Percentiles rank a stretch among this genome's conserved stretches.
Evolutionary conservation across 2,113 vertebrate species (phyloP).

Genomic region (Anser cygnoides): DNA sequence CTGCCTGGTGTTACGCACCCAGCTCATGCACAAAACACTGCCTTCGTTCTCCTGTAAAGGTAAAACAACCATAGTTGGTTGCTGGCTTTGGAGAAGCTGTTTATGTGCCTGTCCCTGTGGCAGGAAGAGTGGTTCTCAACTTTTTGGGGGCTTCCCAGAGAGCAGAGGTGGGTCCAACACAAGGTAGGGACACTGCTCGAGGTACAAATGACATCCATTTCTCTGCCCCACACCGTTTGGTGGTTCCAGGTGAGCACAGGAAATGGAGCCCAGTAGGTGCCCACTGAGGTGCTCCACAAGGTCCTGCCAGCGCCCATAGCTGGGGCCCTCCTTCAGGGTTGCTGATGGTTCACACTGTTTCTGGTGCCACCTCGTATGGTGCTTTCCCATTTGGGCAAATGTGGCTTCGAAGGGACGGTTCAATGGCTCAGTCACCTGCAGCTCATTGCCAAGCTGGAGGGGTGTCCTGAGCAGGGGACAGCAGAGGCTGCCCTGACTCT

Average conservation of each 20-base stretch:
- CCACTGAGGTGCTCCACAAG: rapidly evolving
- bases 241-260: background rate
- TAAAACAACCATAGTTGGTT: background rate
- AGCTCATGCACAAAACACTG: background rate
- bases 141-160: background rate
- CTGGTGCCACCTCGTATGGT: background rate
- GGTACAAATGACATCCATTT: background rate
- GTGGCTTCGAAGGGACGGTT: background rate
- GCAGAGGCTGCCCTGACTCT: background rate
- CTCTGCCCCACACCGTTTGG: background rate
- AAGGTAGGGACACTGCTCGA: background rate
- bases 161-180: background rate
- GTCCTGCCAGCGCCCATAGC: background rate
- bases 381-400: background rate
- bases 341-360: background rate
- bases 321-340: background rate
- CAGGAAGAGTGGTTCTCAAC: background rate
- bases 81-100: conserved; percentile 9
- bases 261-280: background rate
- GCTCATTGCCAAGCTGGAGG: background rate
- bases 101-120: background rate
- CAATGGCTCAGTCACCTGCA: background rate
- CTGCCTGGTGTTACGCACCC: conserved; percentile 1
- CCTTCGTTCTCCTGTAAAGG: background rate
- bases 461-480: background rate